A percentile compares a stretch with the other conserved stretches of the same genome.
Conservation (phyloP, 2,797 vertebrate species). For the Microchirus variegatus region DNA sequence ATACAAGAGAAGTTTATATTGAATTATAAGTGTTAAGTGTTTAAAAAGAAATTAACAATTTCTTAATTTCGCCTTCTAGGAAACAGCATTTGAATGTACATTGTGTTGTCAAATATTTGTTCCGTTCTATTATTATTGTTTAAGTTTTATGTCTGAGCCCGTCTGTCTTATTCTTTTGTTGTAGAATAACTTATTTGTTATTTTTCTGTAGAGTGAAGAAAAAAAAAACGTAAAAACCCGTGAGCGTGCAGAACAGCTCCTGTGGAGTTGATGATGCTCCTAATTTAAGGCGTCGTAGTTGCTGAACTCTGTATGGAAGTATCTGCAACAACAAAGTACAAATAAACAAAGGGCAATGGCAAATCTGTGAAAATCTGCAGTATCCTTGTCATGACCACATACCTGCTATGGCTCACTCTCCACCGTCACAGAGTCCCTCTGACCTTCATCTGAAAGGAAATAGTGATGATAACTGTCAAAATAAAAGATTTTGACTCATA, state of each 20-base stretch:
- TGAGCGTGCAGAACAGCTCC: conserved; percentile 41
- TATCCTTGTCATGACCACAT: neutral
- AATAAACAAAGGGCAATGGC: conserved; percentile 2
- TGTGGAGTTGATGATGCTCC: conserved; percentile 56
- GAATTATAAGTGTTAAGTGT: too few relatives aligned
- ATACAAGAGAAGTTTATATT: too few relatives aligned
- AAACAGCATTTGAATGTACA: too few relatives aligned
- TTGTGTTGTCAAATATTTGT: too few relatives aligned
- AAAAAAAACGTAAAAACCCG: conserved; percentile 10
- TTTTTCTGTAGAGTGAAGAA: too few relatives aligned
- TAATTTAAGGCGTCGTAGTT: conserved; percentile 69
- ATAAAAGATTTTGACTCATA: too few relatives aligned
- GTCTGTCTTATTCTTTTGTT: too few relatives aligned
- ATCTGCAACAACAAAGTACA: conserved; percentile 19
- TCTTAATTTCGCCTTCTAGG: too few relatives aligned
- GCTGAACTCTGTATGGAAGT: conserved; percentile 18
- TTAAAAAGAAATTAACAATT: too few relatives aligned
- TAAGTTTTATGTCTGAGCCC: too few relatives aligned
- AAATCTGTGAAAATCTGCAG: neutral
- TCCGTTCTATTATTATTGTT: too few relatives aligned
- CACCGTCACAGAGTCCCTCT: conserved; percentile 85
- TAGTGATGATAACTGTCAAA: conserved; percentile 11
- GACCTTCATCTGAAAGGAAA: conserved; percentile 82
- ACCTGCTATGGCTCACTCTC: conserved; percentile 84
- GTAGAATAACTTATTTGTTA: too few relatives aligned